Base-by-base conservation (phyloP, 2,888 invertebrate genomes). In the Proisotoma minuta region DNA sequence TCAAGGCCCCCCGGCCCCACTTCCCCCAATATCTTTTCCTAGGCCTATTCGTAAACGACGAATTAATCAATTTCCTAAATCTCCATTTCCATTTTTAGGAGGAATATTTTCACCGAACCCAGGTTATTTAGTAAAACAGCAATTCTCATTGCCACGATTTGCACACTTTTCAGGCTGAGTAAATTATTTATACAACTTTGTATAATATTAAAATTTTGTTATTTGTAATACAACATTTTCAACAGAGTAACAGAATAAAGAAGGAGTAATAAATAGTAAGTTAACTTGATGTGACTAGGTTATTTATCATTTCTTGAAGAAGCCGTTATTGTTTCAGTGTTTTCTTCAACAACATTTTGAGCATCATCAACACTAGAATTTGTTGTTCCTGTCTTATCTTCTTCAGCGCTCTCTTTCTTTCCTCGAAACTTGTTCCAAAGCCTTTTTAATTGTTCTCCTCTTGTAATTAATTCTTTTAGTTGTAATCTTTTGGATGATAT, bases 401-500 rank as follows among this genome's bases (percentile, higher is more conserved):
- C 20, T 15, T 49, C 10, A 15, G 34, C 49, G 10, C 49, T 49
- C 1, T 10, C 22, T 20, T 29, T 57, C 39, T 63, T 66, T 18
- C 49, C 34, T 15, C 59, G 48, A 20, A 67, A 20, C 29, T 54
- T 64, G 15, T 29, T 51, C 62, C 61, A 67, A 1, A 67, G 29
- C 24, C 51, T 27, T 43, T 62, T 67, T 10, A 65, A 27, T 5
- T 47, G 24, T 23, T 64, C 64, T 23, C 57, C 62, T 15, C 62
- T 43, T 20, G 64, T 43, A 28, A 60, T 50, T 8, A 62, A 26
- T 2, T 62, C 54, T 28, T 65, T 68, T 15, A 73, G 58, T 27
- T 69, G 64, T 4, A 73, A 60, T 40, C 86, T 82, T 79, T 93
- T 94, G 3, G 95, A 95, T 48, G 95, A 92, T 65, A 95, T 91